Conservation (phyloP, 1,140 invertebrate genomes). For the Phenacoccus solenopsis region DNA sequence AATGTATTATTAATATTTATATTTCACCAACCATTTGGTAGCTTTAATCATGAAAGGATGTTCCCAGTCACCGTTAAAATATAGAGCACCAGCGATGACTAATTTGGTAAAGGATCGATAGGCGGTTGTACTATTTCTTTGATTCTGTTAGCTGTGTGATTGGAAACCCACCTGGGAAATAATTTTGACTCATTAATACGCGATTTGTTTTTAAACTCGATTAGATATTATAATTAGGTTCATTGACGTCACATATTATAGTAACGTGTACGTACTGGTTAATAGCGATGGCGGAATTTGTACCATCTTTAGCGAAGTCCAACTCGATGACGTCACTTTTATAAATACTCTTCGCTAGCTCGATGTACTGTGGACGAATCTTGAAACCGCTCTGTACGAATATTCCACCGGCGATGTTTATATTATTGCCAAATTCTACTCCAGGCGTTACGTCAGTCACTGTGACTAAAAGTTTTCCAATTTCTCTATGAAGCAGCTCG, state of each 20-base stretch:
- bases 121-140: conserved; percentile 39
- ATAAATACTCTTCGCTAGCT: neutral
- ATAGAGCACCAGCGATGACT: conserved; percentile 58
- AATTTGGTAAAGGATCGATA: conserved; percentile 41
- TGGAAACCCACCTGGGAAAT: conserved; percentile 44
- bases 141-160: conserved; percentile 51
- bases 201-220: neutral
- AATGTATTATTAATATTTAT: conserved; percentile 6
- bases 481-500: neutral
- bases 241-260: neutral
- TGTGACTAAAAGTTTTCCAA: neutral
- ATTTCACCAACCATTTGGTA: conserved; percentile 39
- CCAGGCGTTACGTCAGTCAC: neutral
- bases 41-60: conserved; percentile 43
- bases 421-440: neutral
- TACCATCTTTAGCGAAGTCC: neutral
- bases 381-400: neutral
- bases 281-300: neutral
- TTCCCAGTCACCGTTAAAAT: conserved; percentile 65
- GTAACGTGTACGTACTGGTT: neutral
- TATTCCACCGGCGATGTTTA: neutral
- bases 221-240: too few species aligned
- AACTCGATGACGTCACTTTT: neutral
- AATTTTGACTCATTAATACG: too few species aligned
- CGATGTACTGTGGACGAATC: neutral